A percentile compares a stretch with the other conserved stretches of the same genome.
These are phyloP conservation scores for Nicator chloris DNA, from an alignment of 2,113 vertebrate genomes.

Conservation along the genomic window DNA sequence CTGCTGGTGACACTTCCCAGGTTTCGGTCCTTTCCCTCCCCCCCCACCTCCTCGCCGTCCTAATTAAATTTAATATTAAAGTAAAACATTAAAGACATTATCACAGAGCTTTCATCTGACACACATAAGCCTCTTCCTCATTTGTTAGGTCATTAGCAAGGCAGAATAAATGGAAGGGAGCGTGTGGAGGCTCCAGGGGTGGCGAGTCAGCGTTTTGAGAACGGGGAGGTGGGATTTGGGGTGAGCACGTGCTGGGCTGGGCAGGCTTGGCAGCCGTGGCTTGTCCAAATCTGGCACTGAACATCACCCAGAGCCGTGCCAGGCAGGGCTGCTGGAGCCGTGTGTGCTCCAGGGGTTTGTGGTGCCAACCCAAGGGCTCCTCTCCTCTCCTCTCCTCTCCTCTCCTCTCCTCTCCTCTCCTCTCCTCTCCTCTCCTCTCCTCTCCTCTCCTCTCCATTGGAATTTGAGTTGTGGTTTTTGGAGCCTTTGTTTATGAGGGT, in stretches of 20 bases:
- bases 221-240: neutral
- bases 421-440: neutral
- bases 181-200: neutral
- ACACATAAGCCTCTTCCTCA: neutral
- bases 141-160: neutral
- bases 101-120: neutral
- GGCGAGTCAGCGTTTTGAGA: neutral
- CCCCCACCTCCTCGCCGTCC: neutral
- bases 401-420: neutral
- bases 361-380: neutral
- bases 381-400: neutral
- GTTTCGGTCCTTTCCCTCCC: neutral
- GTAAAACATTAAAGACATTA: neutral
- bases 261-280: neutral
- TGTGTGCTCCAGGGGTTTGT: neutral
- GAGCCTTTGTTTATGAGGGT: neutral
- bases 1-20: constrained; percentile 10
- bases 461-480: neutral
- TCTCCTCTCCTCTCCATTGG: neutral
- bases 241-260: neutral
- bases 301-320: rapidly evolving
- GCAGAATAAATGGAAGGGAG: neutral
- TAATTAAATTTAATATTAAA: constrained; percentile 46
- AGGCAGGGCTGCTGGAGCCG: neutral
- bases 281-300: neutral